Evolutionary conservation across 2,113 vertebrate species (phyloP).

Genomic region (Phaetusa simplex): DNA sequence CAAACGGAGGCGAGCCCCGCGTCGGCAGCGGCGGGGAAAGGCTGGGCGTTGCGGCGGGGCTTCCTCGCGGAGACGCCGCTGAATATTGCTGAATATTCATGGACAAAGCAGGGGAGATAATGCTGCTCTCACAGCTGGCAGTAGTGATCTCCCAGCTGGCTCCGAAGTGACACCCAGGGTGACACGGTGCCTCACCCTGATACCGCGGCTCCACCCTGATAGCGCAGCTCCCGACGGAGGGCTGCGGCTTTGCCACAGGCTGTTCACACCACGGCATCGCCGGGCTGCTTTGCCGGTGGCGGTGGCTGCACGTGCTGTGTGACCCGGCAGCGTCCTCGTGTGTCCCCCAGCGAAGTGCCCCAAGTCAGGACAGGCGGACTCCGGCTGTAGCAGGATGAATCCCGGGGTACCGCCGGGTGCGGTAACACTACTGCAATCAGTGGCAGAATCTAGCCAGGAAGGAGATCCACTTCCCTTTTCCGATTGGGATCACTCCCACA

Average conservation of each 20-base stretch:
- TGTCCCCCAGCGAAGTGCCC: fast-evolving
- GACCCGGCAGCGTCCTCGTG: fast-evolving
- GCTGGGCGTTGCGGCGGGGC: neutral
- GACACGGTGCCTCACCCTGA: neutral
- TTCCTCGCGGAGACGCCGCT: neutral
- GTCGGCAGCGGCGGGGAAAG: fast-evolving
- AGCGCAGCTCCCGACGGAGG: fast-evolving
- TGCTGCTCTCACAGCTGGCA: neutral
- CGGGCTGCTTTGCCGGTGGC: fast-evolving
- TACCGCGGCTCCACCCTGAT: constrained; percentile 1
- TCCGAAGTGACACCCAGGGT: neutral
- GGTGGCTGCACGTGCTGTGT: fast-evolving
- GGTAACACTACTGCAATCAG: fast-evolving
- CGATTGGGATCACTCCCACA: neutral
- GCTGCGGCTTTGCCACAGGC: neutral
- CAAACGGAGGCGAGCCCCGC: neutral
- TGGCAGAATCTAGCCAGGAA: neutral
- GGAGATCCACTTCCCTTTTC: neutral
- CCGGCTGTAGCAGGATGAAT: neutral
- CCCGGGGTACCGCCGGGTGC: neutral
- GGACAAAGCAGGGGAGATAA: neutral
- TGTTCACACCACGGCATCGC: fast-evolving
- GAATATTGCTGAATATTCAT: neutral
- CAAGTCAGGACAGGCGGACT: fast-evolving
- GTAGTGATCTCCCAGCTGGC: neutral